Percentiles rank a stretch among this genome's conserved stretches.
These are phyloP conservation scores for Trissoscelio sp. DNA, from an alignment of 2,888 invertebrate genomes.

Conservation along the genomic window DNA sequence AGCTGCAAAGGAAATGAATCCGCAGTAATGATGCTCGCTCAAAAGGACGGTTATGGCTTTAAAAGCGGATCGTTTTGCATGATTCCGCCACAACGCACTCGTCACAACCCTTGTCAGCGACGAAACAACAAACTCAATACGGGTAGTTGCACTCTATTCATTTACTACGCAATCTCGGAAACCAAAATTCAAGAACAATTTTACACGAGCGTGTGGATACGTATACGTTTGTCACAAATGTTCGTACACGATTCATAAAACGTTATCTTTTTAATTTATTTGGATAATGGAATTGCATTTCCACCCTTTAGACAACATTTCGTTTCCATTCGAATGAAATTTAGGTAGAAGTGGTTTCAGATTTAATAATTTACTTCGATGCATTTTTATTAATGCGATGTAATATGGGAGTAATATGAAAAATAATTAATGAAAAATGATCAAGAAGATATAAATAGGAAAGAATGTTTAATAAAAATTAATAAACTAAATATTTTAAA, in stretches of 20 bases:
- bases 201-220: conserved; percentile 1
- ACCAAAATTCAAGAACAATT: conserved; percentile 42
- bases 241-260: conserved; percentile 4
- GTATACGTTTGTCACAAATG: background rate
- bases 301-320: conserved; percentile 17
- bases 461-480: no score
- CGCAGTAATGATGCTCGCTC: conserved; percentile 5
- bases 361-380: no score
- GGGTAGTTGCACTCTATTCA: conserved; percentile 44
- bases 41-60: conserved; percentile 30
- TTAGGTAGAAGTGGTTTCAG: background rate
- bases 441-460: no score
- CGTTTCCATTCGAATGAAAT: conserved; percentile 3
- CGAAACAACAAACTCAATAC: conserved; percentile 56
- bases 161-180: conserved; percentile 47
- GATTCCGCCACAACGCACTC: conserved; percentile 38
- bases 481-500: no score
- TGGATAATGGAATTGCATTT: conserved; percentile 23
- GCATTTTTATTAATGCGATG: no score
- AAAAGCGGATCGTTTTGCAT: conserved; percentile 39
- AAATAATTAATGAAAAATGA: no score
- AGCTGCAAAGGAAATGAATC: conserved; percentile 31
- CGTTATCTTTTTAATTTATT: conserved; percentile 36
- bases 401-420: no score
- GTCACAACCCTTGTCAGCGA: conserved; percentile 50